Percentiles rank a stretch among this genome's conserved stretches.
Conservation (phyloP, 2,113 vertebrate genomes). For the Odocoileus virginianus region DNA sequence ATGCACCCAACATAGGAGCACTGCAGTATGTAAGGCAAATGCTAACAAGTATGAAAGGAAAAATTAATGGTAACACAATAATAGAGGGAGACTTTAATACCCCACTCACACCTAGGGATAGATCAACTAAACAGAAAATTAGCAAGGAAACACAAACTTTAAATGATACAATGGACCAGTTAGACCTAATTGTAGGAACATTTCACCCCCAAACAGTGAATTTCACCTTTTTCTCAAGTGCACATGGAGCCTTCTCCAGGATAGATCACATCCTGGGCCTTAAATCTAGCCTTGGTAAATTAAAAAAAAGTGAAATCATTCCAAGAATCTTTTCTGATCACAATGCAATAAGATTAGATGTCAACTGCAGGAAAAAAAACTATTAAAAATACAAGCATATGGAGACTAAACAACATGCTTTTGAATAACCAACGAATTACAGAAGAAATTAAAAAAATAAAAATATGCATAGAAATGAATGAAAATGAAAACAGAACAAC, state of each 20-base stretch:
- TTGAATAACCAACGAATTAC: neutral
- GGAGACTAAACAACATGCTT: neutral
- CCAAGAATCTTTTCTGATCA: neutral
- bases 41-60: neutral
- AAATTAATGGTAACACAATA: neutral
- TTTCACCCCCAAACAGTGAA: neutral
- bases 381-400: neutral
- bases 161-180: neutral
- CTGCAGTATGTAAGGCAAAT: neutral
- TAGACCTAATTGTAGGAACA: neutral
- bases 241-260: neutral
- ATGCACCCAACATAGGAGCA: neutral
- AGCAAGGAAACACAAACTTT: neutral
- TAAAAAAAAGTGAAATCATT: neutral
- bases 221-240: neutral
- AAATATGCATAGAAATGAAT: neutral
- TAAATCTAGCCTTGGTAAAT: neutral
- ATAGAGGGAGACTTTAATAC: neutral
- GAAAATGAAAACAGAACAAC: neutral
- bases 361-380: neutral
- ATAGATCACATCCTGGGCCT: neutral
- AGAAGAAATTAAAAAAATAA: neutral
- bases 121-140: neutral
- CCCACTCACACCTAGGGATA: neutral
- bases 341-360: neutral